These are phyloP conservation scores for Pseudomugil tenellus DNA, from an alignment of 2,797 vertebrate species.

Conservation along the genomic window DNA sequence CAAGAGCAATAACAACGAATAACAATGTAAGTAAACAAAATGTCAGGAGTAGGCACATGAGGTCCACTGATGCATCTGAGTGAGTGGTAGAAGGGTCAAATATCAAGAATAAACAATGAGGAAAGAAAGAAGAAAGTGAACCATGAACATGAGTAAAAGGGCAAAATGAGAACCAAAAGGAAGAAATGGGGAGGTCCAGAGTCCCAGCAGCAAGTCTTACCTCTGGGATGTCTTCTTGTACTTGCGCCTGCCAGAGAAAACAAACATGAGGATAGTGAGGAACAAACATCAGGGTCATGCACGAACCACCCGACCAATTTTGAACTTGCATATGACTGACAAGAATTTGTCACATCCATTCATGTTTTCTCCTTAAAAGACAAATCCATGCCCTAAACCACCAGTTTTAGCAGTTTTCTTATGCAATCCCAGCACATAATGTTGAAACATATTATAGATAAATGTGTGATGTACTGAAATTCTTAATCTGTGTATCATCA, in stretches of 20 bases:
- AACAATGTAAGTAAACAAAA: slow-evolving; percentile 9
- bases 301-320: slow-evolving; percentile 8
- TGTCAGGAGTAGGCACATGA: slow-evolving; percentile 8
- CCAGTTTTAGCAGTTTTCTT: not conserved
- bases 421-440: not conserved
- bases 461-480: not conserved
- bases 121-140: not conserved
- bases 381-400: not conserved
- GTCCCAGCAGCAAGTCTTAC: slow-evolving; percentile 84
- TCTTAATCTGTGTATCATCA: not conserved
- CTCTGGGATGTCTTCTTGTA: slow-evolving; percentile 99
- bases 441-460: not conserved
- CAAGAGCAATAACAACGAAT: slow-evolving; percentile 19
- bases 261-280: slow-evolving; percentile 59
- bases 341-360: not conserved
- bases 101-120: slow-evolving; percentile 5
- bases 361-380: not conserved
- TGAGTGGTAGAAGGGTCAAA: slow-evolving; percentile 5
- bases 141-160: slow-evolving; percentile 1
- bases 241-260: slow-evolving; percentile 89
- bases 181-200: slow-evolving; percentile 36
- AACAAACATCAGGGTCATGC: slow-evolving; percentile 13
- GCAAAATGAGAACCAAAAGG: not conserved
- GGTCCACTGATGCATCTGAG: slow-evolving; percentile 9
- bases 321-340: not conserved